phyloP scores from a whole-genome alignment of 2,113 vertebrate species.

The Rallus limicola region DNA sequence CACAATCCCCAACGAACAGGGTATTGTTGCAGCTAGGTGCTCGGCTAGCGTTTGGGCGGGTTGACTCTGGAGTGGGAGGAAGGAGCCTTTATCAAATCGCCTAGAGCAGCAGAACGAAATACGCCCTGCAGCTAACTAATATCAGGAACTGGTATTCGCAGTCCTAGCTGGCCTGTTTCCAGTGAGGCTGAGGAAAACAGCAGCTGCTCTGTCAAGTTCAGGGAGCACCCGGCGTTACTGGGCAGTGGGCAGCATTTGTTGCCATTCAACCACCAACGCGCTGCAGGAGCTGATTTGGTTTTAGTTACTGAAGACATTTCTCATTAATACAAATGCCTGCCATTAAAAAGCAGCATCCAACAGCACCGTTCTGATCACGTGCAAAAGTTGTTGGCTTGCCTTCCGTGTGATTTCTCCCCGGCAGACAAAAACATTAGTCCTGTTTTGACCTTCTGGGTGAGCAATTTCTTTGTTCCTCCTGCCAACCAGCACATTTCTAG shows the following conservation, averaged over 20 bases:
- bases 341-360: background rate
- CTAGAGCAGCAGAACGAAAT: slow-evolving; percentile 18
- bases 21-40: background rate
- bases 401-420: background rate
- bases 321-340: background rate
- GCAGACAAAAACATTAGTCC: background rate
- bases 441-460: slow-evolving; percentile 34
- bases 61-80: background rate
- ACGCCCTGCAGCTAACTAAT: background rate
- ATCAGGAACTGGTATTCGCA: background rate
- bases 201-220: background rate
- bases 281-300: background rate
- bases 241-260: background rate
- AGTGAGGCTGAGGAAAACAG: background rate
- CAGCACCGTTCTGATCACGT: background rate
- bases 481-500: slow-evolving; percentile 24
- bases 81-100: background rate
- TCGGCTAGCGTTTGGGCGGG: background rate
- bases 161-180: background rate
- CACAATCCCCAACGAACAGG: accelerated
- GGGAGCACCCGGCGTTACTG: background rate
- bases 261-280: background rate
- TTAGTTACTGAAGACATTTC: background rate
- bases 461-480: slow-evolving; percentile 31
- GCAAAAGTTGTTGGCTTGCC: background rate